Base-by-base conservation (phyloP, 2,797 vertebrate species). In the Peromyscus melanophrys region DNA sequence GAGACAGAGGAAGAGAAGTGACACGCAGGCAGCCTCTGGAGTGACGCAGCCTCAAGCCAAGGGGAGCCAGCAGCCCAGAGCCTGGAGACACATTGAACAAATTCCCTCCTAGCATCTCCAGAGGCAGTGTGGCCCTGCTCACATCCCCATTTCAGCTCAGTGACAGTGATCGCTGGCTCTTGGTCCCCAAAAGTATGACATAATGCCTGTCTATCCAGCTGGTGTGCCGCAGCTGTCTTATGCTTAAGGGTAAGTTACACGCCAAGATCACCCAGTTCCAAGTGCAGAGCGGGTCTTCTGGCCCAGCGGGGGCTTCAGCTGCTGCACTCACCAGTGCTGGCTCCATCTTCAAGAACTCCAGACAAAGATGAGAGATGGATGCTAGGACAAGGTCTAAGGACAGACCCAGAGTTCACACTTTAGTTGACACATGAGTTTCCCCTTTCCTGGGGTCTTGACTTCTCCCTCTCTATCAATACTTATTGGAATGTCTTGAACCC, bases 161-260 rank as follows among this genome's bases (percentile, higher is more conserved):
- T 1, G 6, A 76, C 37, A 57, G 27, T 63, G 17, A 25, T 27
- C 21, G 65, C n/a, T 29, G 61, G 49, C 34, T 14, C 75, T 81
- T 6, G 3, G 25, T 49, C 71, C 73, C 76, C 40, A 16, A 17
- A 92, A 49, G 46, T 49, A 0, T 4, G 23, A 85, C 25, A 81
- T 49, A 34, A 85, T 63, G 23, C 17, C 2, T 31, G 37, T 25
- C 23, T n/a, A 7, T 3, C 21, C 6, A 0, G 37, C 2, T 65
- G 69, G 23, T 8, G 29, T 11, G 4, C 31, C n/a, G 2, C 6
- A 17, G 65, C 46, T 69, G 73, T 59, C 65, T 88, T 59, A 85
- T 37, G 57, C 14, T 25, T 21, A 27, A n/a, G 34, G 59, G 46
- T 2, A 19, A 13, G 40, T 10, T 59, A 76, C 4, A 0, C 21